Base-by-base conservation (phyloP, 2,113 vertebrate genomes). In the Nothoprocta perdicaria region DNA sequence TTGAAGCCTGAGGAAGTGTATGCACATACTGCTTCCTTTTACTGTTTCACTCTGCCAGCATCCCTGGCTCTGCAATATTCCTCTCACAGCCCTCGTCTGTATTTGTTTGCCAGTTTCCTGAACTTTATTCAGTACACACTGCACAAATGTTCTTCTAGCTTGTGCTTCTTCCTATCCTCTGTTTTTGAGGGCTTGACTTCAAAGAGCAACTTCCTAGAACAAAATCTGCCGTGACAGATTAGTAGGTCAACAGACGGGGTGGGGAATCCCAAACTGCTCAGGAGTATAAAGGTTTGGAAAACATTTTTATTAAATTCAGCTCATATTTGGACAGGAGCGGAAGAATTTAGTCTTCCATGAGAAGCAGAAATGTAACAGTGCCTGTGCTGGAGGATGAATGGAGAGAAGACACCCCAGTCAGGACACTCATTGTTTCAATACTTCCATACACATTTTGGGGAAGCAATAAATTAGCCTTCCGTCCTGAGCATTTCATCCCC, bases 341-440 rank as follows among this genome's bases (percentile, higher is more conserved):
- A 61, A 63, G 69, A 31, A 82, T 80, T 76, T 63, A 92, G 43
- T 14, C 33, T 89, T 81, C 88, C 57, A 72, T 40, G 66, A 87
- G 60, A 82, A 90, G 63, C 26, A 24, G 75, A 95, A 92, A 84
- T 1, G 46, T 89, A 90, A 84, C 63, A 82, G 76, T 38, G n/a
- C 62, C 81, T 81, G 77, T 12, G 26, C 21, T 45, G 21, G 12
- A 58, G 58, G 86, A 84, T 74, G 1, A 17, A 38, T 38, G 63
- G 10, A 76, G n/a, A 78, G 29, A 40, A 33, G 35, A 5, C 1
- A 0, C 38, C 80, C 77, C 27, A 77, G 75, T 75, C 31, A 80
- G 41, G 41, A 77, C 1, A 2, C 55, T 29, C 26, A 85, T n/a
- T 55, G 38, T 38, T 17, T 10, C 0, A 7, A 86, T 19, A 48